Evolutionary conservation across 2,113 vertebrate species (phyloP).

Genomic region (Coturnix japonica): DNA sequence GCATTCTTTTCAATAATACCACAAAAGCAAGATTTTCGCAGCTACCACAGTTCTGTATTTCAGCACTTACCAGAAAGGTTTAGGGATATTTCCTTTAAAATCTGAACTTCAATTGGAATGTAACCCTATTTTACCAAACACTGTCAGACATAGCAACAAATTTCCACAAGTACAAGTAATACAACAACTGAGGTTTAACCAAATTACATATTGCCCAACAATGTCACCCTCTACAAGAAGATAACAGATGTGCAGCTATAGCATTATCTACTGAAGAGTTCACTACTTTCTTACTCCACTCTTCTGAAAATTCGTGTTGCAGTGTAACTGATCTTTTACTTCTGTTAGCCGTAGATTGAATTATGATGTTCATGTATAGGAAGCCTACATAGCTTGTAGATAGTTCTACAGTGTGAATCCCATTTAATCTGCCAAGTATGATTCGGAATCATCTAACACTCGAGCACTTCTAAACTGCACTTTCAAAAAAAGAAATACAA

Average conservation of each 20-base stretch:
- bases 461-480: background rate
- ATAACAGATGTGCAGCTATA: background rate
- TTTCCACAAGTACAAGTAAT: background rate
- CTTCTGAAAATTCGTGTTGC: background rate
- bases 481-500: background rate
- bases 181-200: background rate
- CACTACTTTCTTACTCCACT: background rate
- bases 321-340: background rate
- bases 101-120: background rate
- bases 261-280: background rate
- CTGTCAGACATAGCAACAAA: background rate
- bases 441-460: background rate
- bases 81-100: background rate
- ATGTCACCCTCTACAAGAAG: background rate
- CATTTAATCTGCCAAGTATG: background rate
- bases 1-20: background rate
- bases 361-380: background rate
- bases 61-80: background rate
- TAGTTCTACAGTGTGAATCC: background rate
- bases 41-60: background rate
- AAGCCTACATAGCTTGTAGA: background rate
- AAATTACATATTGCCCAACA: background rate
- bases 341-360: background rate
- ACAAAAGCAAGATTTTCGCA: background rate
- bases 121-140: background rate